phyloP scores from a whole-genome alignment of 1,140 invertebrate genomes.

The Zaprionus africanus region DNA sequence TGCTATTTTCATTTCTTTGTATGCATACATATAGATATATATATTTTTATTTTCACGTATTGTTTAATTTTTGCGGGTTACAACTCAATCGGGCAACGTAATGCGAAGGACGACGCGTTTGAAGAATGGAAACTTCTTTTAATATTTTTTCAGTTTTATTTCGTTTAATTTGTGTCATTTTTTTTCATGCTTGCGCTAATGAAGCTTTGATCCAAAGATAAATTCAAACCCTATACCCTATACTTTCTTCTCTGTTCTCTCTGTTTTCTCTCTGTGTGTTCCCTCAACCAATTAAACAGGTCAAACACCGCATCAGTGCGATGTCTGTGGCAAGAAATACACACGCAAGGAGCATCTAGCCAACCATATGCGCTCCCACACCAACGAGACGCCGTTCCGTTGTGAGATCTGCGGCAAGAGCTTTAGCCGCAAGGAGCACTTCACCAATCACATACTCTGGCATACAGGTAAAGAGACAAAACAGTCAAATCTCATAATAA shows the following conservation, averaged over 20 bases:
- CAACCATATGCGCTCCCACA: slow-evolving; percentile 91
- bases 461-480: slow-evolving; percentile 87
- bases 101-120: slow-evolving; percentile 4
- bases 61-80: not conserved
- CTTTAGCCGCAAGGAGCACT: slow-evolving; percentile 93
- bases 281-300: slow-evolving; percentile 59
- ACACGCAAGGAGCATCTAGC: slow-evolving; percentile 93
- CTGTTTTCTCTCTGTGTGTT: slow-evolving; percentile 34
- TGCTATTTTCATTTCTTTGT: slow-evolving; percentile 1
- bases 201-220: slow-evolving; percentile 17
- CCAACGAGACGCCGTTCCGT: slow-evolving; percentile 92
- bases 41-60: not conserved
- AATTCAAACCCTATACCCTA: slow-evolving; percentile 30
- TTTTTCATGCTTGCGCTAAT: slow-evolving; percentile 66
- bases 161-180: slow-evolving; percentile 24
- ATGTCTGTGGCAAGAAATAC: slow-evolving; percentile 91
- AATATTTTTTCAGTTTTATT: not conserved
- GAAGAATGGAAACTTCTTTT: not conserved
- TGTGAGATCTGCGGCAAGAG: slow-evolving; percentile 94
- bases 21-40: not conserved
- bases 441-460: slow-evolving; percentile 94
- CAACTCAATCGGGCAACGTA: not conserved
- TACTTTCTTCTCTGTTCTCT: slow-evolving; percentile 44
- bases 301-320: slow-evolving; percentile 84
- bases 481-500: slow-evolving; percentile 34